Evolutionary conservation across 2,888 invertebrate species (phyloP).

Genomic region (Aleiodes leptofemur): DNA sequence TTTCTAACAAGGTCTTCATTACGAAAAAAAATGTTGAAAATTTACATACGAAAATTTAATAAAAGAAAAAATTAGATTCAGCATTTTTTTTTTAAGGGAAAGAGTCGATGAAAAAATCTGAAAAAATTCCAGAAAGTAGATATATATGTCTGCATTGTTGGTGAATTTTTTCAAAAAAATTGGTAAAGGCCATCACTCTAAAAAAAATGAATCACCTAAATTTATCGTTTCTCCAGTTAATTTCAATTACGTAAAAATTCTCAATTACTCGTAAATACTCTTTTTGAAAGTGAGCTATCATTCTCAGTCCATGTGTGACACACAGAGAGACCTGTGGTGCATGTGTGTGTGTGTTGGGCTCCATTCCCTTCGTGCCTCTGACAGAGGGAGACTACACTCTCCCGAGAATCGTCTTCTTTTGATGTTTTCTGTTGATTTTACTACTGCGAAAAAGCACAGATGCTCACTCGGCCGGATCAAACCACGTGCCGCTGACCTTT

Average conservation of each 20-base stretch:
- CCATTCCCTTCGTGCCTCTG: slow-evolving; percentile 13
- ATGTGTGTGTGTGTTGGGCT: slow-evolving; percentile 13
- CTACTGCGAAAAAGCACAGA: slow-evolving; percentile 43
- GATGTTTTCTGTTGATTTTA: slow-evolving; percentile 47
- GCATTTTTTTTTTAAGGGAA: too few species aligned
- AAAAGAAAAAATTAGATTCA: too few species aligned
- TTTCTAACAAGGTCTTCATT: too few species aligned
- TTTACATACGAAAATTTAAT: too few species aligned
- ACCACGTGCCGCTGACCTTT: slow-evolving; percentile 26
- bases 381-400: slow-evolving; percentile 11
- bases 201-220: too few species aligned
- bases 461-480: slow-evolving; percentile 21
- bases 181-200: too few species aligned
- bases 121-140: too few species aligned
- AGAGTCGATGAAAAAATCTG: too few species aligned
- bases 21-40: too few species aligned
- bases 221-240: too few species aligned
- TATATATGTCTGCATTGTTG: too few species aligned
- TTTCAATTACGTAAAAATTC: background rate
- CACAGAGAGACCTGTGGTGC: slow-evolving; percentile 19
- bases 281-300: background rate
- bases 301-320: slow-evolving; percentile 40
- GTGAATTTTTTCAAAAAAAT: too few species aligned
- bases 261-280: slow-evolving; percentile 2
- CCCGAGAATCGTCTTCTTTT: slow-evolving; percentile 36